Evolutionary conservation across 2,888 invertebrate species (phyloP).

Genomic region (Temnothorax ravouxi): DNA sequence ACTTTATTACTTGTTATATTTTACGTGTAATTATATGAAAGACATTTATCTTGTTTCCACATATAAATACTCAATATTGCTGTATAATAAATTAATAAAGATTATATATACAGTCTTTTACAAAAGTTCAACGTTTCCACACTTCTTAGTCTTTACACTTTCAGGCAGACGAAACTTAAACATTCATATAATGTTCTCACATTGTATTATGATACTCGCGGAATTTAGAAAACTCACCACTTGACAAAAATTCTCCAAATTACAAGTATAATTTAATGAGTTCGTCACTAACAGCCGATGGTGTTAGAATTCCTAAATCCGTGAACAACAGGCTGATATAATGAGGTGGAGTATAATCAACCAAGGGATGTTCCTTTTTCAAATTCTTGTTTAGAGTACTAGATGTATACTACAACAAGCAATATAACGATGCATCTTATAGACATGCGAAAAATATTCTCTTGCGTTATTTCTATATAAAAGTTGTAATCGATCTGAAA

Average conservation of each 20-base stretch:
- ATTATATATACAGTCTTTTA: constrained; percentile 35
- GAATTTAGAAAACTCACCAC: constrained; percentile 23
- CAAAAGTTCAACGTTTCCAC: constrained; percentile 13
- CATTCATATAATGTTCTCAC: neutral
- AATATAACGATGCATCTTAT: constrained; percentile 53
- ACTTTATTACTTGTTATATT: constrained; percentile 54
- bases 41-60: constrained; percentile 54
- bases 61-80: constrained; percentile 64
- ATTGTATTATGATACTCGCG: constrained; percentile 27
- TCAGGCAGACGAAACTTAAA: neutral
- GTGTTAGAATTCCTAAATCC: constrained; percentile 97
- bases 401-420: constrained; percentile 87
- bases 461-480: neutral
- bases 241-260: constrained; percentile 75
- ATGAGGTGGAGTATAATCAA: constrained; percentile 98
- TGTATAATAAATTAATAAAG: constrained; percentile 63
- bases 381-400: constrained; percentile 87
- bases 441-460: neutral
- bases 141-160: constrained; percentile 5
- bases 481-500: neutral
- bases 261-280: constrained; percentile 98
- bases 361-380: constrained; percentile 93
- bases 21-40: constrained; percentile 54
- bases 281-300: constrained; percentile 99
- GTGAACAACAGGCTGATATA: constrained; percentile 97